A percentile compares a stretch with the other conserved stretches of the same genome.
Conservation (phyloP, 1,140 invertebrate genomes). For the Condylostylus longicornis region DNA sequence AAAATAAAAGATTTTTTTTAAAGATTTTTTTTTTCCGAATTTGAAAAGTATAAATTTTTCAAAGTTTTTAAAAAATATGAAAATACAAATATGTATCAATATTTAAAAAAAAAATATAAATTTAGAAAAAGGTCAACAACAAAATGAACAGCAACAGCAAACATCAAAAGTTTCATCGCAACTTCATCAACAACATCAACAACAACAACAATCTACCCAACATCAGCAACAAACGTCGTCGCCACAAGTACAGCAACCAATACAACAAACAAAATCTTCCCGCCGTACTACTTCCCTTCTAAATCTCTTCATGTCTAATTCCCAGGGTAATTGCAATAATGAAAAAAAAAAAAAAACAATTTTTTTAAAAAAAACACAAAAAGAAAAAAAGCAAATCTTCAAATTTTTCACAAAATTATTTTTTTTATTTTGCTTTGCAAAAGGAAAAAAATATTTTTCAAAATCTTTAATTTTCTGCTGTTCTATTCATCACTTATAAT, state of each 20-base stretch:
- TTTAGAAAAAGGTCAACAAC: constrained; percentile 19
- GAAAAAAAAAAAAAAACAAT: neutral
- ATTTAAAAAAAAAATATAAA: too few species aligned
- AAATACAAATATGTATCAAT: too few species aligned
- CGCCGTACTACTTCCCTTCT: constrained; percentile 83
- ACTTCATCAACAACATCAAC: constrained; percentile 17
- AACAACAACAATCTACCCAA: constrained; percentile 13
- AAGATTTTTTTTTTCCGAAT: too few species aligned
- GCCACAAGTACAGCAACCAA: constrained; percentile 5
- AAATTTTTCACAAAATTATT: too few species aligned
- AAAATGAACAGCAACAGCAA: constrained; percentile 11
- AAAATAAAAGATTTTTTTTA: too few species aligned
- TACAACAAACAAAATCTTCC: constrained; percentile 51
- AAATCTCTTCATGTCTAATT: constrained; percentile 87
- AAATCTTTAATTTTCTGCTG: too few species aligned
- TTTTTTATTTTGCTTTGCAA: too few species aligned
- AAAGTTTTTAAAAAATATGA: too few species aligned
- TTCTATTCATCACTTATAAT: too few species aligned
- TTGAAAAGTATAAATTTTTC: too few species aligned
- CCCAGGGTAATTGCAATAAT: constrained; percentile 55
- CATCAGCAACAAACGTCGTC: constrained; percentile 1
- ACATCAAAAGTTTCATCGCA: constrained; percentile 21
- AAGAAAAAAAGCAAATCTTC: too few species aligned
- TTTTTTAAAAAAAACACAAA: neutral
- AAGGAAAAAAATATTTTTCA: too few species aligned